Evolutionary conservation across 2,113 vertebrate genomes (phyloP).

Genomic region (Psilopsiagon aymara): DNA sequence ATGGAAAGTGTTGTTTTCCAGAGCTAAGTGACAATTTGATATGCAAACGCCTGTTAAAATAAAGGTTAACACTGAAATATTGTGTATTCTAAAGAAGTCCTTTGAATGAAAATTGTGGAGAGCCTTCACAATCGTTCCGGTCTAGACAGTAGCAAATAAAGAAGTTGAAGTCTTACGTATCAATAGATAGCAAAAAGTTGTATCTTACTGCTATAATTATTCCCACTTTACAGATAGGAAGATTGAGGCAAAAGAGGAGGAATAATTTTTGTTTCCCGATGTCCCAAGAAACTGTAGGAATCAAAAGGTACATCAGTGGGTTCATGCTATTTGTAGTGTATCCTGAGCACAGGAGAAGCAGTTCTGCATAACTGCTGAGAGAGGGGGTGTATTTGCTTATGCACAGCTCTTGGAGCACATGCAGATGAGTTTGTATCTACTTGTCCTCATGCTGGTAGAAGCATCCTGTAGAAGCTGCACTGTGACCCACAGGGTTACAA

Average conservation of each 20-base stretch:
- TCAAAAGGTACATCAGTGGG: background rate
- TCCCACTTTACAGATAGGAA: background rate
- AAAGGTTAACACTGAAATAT: background rate
- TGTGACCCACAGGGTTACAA: background rate
- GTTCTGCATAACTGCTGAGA: background rate
- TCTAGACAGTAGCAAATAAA: background rate
- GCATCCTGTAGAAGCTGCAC: background rate
- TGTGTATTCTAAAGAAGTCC: background rate
- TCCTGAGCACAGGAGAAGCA: background rate
- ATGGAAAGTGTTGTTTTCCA: background rate
- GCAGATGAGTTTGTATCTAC: background rate
- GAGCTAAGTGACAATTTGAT: background rate
- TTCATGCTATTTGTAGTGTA: background rate
- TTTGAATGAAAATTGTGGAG: background rate
- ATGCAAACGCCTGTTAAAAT: background rate
- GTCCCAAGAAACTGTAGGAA: background rate
- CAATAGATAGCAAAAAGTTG: background rate
- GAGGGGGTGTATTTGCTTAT: background rate
- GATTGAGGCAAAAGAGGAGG: background rate
- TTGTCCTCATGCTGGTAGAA: background rate
- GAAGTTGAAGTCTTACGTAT: background rate
- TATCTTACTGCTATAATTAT: background rate
- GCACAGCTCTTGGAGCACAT: background rate
- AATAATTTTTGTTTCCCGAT: background rate
- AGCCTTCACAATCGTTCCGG: background rate